A percentile compares a stretch with the other conserved stretches of the same genome.
These are phyloP conservation scores for Euzetes globulus DNA, from an alignment of 2,888 invertebrate genomes.

Conservation along the genomic window DNA sequence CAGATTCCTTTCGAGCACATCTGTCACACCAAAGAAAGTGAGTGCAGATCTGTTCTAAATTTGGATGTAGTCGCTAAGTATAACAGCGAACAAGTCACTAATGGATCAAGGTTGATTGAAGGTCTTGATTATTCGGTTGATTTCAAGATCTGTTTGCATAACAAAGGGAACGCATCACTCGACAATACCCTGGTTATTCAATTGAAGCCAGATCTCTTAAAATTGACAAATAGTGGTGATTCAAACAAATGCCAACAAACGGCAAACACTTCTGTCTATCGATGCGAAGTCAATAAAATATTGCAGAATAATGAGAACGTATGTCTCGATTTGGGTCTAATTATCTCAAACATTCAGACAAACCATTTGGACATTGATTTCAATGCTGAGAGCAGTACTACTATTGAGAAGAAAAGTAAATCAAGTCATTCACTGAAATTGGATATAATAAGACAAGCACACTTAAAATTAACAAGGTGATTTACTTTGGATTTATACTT, in stretches of 20 bases:
- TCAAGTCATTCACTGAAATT: neutral
- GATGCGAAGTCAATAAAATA: constrained; percentile 26
- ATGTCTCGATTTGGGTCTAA: constrained; percentile 9
- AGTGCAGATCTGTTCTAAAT: neutral
- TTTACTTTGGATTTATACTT: too few species aligned
- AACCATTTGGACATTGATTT: constrained; percentile 4
- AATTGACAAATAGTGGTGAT: constrained; percentile 4
- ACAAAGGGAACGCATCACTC: constrained; percentile 19
- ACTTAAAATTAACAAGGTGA: neutral
- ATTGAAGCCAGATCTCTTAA: neutral
- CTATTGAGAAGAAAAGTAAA: neutral
- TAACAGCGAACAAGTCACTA: neutral
- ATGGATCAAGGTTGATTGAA: neutral
- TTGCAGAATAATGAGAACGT: neutral
- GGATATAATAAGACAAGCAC: neutral
- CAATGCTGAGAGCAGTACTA: neutral
- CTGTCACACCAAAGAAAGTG: neutral
- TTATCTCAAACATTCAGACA: neutral
- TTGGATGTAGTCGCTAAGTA: constrained; percentile 9
- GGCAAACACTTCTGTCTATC: neutral
- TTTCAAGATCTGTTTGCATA: neutral
- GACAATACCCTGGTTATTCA: constrained; percentile 7
- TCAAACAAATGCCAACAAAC: neutral
- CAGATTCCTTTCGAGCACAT: neutral
- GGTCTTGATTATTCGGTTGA: constrained; percentile 14